Conservation (phyloP, 1,140 invertebrate genomes). For the Berghia stephanieae region DNA sequence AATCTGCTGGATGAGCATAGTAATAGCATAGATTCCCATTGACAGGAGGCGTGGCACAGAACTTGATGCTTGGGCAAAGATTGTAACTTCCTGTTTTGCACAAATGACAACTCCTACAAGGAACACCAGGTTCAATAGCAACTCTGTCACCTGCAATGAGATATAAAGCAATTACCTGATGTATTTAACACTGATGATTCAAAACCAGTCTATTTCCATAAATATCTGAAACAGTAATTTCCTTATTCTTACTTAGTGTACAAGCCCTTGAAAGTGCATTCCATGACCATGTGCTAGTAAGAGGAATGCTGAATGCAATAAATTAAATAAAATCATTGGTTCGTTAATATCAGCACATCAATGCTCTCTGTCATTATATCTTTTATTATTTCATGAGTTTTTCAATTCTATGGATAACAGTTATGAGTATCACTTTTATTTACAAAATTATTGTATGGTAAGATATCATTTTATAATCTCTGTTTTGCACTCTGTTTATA, state of each 20-base stretch:
- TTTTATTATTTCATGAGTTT: background rate
- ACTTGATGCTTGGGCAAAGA: constrained; percentile 84
- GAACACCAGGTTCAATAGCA: constrained; percentile 90
- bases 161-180: background rate
- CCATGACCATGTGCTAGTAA: no score
- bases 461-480: no score
- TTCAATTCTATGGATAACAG: no score
- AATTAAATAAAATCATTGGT: background rate
- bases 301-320: no score
- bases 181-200: background rate
- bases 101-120: constrained; percentile 83
- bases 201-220: background rate
- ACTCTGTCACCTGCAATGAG: constrained; percentile 81
- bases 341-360: background rate
- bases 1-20: constrained; percentile 91
- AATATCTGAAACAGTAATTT: background rate
- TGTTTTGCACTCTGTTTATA: no score
- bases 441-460: no score
- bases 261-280: no score
- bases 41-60: constrained; percentile 88
- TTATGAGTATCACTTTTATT: no score
- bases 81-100: constrained; percentile 92
- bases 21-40: constrained; percentile 85
- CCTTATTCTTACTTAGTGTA: background rate
- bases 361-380: background rate